Conservation (phyloP, 2,797 vertebrate genomes). For the Tiaroga cobitis region DNA sequence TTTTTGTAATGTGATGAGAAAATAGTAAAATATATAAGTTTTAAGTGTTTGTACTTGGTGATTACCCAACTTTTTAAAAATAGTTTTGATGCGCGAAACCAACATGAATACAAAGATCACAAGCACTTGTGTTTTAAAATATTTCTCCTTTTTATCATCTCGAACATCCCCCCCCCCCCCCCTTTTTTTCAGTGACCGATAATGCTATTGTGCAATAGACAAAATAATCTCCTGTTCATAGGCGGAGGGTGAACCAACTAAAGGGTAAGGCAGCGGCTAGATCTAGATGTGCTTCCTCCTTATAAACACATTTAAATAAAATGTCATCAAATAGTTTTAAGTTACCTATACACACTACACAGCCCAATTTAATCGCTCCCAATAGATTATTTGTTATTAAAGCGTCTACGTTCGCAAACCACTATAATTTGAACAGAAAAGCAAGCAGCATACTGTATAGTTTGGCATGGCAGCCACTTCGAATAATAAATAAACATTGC, state of each 20-base stretch:
- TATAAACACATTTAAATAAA: not conserved
- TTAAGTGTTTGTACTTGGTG: not conserved
- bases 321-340: not conserved
- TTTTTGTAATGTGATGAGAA: not conserved
- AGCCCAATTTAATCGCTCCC: not conserved
- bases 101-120: not conserved
- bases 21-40: not conserved
- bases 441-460: too few relatives aligned
- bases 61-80: not conserved
- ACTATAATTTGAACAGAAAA: not conserved
- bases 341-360: too few relatives aligned
- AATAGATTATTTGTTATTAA: not conserved
- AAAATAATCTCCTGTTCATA: conserved; percentile 7
- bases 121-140: not conserved
- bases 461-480: not conserved
- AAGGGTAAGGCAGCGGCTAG: not conserved
- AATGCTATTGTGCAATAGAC: conserved; percentile 23
- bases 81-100: not conserved
- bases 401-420: not conserved
- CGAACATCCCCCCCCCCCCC: not conserved
- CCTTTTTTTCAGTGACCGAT: not conserved
- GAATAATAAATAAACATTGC: too few relatives aligned
- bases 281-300: not conserved
- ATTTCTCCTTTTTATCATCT: not conserved
- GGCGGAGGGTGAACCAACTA: not conserved